phyloP scores from a whole-genome alignment of 2,888 invertebrate species.

The Caenorhabditis virilis region DNA sequence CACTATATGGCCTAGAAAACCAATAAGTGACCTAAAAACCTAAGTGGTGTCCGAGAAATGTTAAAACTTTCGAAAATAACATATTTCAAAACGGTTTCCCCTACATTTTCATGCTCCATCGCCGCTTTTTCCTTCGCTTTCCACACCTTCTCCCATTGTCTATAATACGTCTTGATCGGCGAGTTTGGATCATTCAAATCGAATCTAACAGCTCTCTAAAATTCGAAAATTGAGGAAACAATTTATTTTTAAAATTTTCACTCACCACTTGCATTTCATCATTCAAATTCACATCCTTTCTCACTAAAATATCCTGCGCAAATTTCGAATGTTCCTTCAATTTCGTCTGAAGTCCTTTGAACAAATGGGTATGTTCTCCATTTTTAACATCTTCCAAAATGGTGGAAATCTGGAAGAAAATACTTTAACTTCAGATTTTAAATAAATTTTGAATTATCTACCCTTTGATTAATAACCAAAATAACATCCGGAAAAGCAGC shows the following conservation, averaged over 20 bases:
- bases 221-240: neutral
- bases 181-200: constrained; percentile 46
- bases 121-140: constrained; percentile 44
- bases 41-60: too few relatives aligned
- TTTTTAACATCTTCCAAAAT: constrained; percentile 45
- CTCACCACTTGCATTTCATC: constrained; percentile 50
- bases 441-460: constrained; percentile 3
- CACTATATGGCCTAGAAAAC: too few relatives aligned
- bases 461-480: constrained; percentile 48
- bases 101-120: too few relatives aligned
- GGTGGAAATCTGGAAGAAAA: constrained; percentile 22
- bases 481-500: constrained; percentile 57
- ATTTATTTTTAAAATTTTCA: neutral
- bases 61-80: too few relatives aligned
- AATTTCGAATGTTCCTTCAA: constrained; percentile 46
- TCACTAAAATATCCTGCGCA: constrained; percentile 23
- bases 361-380: constrained; percentile 44
- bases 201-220: constrained; percentile 46
- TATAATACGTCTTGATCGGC: constrained; percentile 48
- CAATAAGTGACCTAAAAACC: too few relatives aligned
- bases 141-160: constrained; percentile 54
- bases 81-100: too few relatives aligned
- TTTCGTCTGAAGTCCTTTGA: constrained; percentile 48
- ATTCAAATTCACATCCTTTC: constrained; percentile 30
- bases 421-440: neutral